Evolutionary conservation across 1,140 invertebrate genomes (phyloP).

Genomic region (Drosophila tani): DNA sequence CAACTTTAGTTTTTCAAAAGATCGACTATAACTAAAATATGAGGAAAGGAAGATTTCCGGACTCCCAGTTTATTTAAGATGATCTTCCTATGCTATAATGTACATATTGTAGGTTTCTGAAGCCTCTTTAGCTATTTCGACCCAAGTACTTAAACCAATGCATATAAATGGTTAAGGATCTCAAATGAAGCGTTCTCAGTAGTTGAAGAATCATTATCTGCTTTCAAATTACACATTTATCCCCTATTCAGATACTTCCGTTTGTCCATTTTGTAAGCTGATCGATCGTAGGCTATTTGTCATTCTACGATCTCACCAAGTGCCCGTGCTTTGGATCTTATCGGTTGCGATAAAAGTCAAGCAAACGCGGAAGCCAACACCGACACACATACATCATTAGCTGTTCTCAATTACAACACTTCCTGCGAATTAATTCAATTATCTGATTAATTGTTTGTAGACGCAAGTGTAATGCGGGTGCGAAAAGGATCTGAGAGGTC

Average conservation of each 20-base stretch:
- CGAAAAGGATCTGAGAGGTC: conserved; percentile 21
- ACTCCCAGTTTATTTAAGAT: too few relatives aligned
- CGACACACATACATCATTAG: conserved; percentile 44
- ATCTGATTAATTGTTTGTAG: conserved; percentile 38
- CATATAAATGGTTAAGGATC: too few relatives aligned
- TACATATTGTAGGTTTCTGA: not conserved
- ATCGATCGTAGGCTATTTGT: conserved; percentile 14
- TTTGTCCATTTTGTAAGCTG: not conserved
- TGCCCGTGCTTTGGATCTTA: conserved; percentile 43
- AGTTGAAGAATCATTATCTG: not conserved
- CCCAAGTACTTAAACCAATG: too few relatives aligned
- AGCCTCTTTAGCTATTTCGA: not conserved
- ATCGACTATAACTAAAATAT: not conserved
- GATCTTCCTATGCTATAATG: not conserved
- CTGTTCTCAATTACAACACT: conserved; percentile 40
- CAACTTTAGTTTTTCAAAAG: not conserved
- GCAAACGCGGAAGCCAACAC: conserved; percentile 63
- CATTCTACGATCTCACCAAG: conserved; percentile 14
- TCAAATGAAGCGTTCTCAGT: not conserved
- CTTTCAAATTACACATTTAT: not conserved
- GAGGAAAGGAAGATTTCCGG: not conserved
- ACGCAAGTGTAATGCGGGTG: conserved; percentile 26
- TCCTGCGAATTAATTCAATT: conserved; percentile 76
- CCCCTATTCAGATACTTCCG: not conserved
- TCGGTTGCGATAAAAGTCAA: conserved; percentile 23